These are phyloP conservation scores for Lasiurus cinereus DNA, from an alignment of 2,113 vertebrate genomes.

Conservation along the genomic window DNA sequence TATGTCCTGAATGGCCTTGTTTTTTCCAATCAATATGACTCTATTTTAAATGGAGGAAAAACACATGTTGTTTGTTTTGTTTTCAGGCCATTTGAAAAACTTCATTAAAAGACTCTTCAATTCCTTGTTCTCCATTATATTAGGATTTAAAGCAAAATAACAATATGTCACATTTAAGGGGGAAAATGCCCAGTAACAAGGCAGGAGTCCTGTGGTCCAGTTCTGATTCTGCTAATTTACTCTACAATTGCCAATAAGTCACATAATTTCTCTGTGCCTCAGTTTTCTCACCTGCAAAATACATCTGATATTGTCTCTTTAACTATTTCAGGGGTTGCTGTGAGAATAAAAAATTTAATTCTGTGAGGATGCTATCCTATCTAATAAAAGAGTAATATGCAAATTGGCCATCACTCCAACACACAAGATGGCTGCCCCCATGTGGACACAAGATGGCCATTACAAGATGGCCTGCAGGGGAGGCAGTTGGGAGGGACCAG, in stretches of 20 bases:
- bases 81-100: conserved; percentile 44
- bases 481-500: too few relatives aligned
- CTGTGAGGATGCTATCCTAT: not conserved
- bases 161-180: not conserved
- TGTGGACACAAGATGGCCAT: too few relatives aligned
- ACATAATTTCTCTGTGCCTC: not conserved
- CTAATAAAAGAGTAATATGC: too few relatives aligned
- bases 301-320: not conserved
- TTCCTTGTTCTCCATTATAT: conserved; percentile 57
- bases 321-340: not conserved
- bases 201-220: not conserved
- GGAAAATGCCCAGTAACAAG: not conserved
- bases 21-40: conserved; percentile 19
- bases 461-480: too few relatives aligned
- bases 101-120: conserved; percentile 22
- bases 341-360: conserved; percentile 24
- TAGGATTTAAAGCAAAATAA: conserved; percentile 65
- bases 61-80: not conserved
- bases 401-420: too few relatives aligned
- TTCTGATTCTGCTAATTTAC: conserved; percentile 37
- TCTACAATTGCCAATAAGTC: not conserved
- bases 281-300: conserved; percentile 48
- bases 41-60: not conserved
- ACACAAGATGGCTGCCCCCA: too few relatives aligned
- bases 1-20: conserved; percentile 51